Evolutionary conservation across 2,113 vertebrate species (phyloP), one percentile per base, ranked within the genome.

Genomic region (Diphyllodes magnificus): DNA sequence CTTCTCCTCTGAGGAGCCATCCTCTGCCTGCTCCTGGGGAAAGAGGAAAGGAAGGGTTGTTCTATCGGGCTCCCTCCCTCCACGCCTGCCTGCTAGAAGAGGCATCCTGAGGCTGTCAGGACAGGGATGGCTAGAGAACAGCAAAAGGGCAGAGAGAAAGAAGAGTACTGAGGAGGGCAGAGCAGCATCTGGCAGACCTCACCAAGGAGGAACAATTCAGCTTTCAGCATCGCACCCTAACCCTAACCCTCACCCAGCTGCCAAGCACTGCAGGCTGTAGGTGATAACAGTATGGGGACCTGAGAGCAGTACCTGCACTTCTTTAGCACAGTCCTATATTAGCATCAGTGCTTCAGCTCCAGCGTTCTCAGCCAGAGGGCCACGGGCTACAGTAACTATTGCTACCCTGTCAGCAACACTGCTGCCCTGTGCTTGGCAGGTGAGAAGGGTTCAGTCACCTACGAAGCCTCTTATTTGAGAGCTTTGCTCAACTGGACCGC

Each of bases 1-100:
- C 92, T 98, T 99, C 71, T 98, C 97, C 84, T 98, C 97, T 3
- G 96, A 95, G 7, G 98, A 97, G 21, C 91, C 94, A 77, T 97
- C 95, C 19, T 95, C 79, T 33, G 94, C 89, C 50, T 88, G 89
- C 44, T 98, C 98, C 98, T 99, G 83, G 70, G 87, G 47, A 86
- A 84, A 78, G 33, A 65, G 37, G 57, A 93, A 56, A 75, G n/a
- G 31, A 76, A 56, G 23, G 31, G 63, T 1, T 1, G 14, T 84
- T 71, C 42, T 21, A 73, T 10, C 3, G 0, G 0, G 4, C 9
- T 61, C 35, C 31, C 28, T 79, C 25, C 8, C 11, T 64, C 47
- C 61, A 59, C 0, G 0, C 11, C 54, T n/a, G 31, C 61, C 51
- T 85, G 61, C 47, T 28, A 45, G 44, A 45, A 53, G 25, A 39